These are phyloP conservation scores for Cheirogaleus medius DNA, from an alignment of 2,113 vertebrate species.

Conservation along the genomic window DNA sequence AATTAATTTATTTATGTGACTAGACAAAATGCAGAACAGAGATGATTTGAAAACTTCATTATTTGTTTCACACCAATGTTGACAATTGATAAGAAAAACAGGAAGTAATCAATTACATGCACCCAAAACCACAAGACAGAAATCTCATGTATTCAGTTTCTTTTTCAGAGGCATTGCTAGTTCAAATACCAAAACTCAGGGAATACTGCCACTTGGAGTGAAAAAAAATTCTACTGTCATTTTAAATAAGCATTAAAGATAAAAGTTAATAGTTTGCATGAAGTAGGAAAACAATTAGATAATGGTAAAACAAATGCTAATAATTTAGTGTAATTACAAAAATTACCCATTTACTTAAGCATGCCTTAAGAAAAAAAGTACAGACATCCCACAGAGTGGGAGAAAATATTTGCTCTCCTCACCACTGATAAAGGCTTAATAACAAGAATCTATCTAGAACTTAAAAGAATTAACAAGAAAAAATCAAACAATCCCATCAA, in stretches of 20 bases:
- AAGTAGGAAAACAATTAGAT: constrained; percentile 89
- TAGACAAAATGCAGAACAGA: constrained; percentile 57
- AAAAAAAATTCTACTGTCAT: constrained; percentile 90
- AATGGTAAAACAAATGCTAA: constrained; percentile 93
- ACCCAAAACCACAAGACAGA: constrained; percentile 80
- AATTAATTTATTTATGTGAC: constrained; percentile 70
- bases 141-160: constrained; percentile 69
- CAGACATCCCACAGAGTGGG: too few species aligned
- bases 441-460: too few species aligned
- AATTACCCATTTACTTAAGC: constrained; percentile 91
- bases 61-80: constrained; percentile 78
- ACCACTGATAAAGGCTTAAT: too few species aligned
- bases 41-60: constrained; percentile 66
- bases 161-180: constrained; percentile 85
- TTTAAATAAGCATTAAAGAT: constrained; percentile 88
- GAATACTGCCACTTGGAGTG: constrained; percentile 92
- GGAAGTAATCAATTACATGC: constrained; percentile 83
- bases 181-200: constrained; percentile 88
- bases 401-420: too few species aligned
- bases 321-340: constrained; percentile 99
- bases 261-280: constrained; percentile 87
- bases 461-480: too few species aligned
- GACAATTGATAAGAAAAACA: constrained; percentile 81
- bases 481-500: too few species aligned
- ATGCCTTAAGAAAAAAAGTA: constrained; percentile 88